Percentiles rank a stretch among this genome's conserved stretches.
These are phyloP conservation scores for Loriculus beryllinus DNA, from an alignment of 2,797 vertebrate species.

Conservation along the genomic window DNA sequence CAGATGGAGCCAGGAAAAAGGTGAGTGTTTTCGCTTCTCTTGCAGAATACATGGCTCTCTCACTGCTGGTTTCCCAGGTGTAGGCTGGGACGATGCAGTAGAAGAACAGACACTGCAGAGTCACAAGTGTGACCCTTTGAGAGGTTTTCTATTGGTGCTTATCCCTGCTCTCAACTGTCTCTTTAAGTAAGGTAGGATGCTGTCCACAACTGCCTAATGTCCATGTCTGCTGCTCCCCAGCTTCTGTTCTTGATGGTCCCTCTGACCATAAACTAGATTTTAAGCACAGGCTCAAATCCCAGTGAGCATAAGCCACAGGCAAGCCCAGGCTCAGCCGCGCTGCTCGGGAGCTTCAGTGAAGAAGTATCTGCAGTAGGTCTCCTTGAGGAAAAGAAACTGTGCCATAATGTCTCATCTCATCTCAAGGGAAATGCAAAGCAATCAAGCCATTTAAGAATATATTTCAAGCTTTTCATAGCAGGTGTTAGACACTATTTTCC, in stretches of 20 bases:
- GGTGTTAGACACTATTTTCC: conserved; percentile 30
- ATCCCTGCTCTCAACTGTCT: neutral
- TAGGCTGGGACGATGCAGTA: fast-evolving
- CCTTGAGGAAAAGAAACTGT: neutral
- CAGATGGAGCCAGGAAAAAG: neutral
- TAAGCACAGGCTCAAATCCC: neutral
- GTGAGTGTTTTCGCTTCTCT: neutral
- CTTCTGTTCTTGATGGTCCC: neutral
- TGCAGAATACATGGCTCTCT: neutral
- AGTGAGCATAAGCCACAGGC: fast-evolving
- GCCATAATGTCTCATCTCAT: neutral
- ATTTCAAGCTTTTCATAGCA: conserved; percentile 52
- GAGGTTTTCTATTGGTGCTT: neutral
- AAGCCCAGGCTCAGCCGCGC: fast-evolving
- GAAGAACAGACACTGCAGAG: neutral
- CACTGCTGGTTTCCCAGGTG: fast-evolving
- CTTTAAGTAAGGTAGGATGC: neutral
- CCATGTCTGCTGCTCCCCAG: fast-evolving
- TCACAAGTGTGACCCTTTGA: neutral
- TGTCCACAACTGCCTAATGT: neutral
- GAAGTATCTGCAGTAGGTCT: neutral
- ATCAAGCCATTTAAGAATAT: conserved; percentile 63
- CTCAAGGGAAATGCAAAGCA: conserved; percentile 49
- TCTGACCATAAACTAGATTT: neutral
- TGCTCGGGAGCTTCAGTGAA: neutral